Conservation (phyloP, 2,797 vertebrate genomes). For the Neoniphon sammara region DNA sequence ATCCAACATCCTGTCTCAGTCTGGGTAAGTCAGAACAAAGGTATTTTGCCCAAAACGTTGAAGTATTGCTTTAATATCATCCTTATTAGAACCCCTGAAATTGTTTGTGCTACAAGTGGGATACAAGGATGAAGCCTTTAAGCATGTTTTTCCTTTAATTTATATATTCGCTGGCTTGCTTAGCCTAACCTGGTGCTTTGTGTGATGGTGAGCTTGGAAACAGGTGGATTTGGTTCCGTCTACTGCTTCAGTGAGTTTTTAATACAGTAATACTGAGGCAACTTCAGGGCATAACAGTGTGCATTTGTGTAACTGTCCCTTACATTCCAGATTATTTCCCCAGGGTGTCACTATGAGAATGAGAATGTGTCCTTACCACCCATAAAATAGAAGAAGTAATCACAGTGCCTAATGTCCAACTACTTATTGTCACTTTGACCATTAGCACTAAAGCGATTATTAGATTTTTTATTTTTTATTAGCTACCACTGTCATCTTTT, state of each 20-base stretch:
- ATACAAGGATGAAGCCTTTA: constrained; percentile 2
- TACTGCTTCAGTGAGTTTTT: not conserved
- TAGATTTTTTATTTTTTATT: no score
- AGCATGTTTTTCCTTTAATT: constrained; percentile 33
- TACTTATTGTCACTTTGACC: no score
- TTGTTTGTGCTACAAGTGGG: constrained; percentile 9
- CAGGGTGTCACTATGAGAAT: not conserved
- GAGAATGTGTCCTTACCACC: not conserved
- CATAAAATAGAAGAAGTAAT: no score
- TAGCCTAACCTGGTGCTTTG: constrained; percentile 27
- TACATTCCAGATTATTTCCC: not conserved
- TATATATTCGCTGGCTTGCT: constrained; percentile 53
- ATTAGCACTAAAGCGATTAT: no score
- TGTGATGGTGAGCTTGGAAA: constrained; percentile 33
- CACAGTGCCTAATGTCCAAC: not conserved
- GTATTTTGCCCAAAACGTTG: no score
- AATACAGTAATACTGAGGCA: not conserved
- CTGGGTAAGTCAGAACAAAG: no score
- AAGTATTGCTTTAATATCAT: no score
- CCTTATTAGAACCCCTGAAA: no score
- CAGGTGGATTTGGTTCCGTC: constrained; percentile 17
- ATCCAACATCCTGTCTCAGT: no score
- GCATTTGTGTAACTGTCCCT: not conserved
- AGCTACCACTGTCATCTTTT: no score
- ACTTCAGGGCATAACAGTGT: constrained; percentile 1